Conservation (phyloP, 2,113 vertebrate species). For the Brienomyrus longianalis region DNA sequence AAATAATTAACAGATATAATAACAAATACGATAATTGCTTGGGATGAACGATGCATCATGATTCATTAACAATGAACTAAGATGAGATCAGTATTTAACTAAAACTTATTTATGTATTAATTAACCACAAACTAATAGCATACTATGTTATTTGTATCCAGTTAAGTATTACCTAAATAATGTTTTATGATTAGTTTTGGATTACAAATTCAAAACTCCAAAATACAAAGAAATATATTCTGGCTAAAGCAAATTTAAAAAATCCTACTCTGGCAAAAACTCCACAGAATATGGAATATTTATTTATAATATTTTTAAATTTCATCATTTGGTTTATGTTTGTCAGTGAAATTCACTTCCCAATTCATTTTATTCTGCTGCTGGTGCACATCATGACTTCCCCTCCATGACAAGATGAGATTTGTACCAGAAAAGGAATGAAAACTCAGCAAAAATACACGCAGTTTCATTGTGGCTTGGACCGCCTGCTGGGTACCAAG, state of each 20-base stretch:
- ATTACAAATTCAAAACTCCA: background rate
- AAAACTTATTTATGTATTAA: background rate
- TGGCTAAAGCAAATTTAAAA: background rate
- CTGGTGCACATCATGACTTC: background rate
- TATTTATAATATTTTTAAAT: background rate
- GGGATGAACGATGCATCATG: background rate
- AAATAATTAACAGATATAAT: background rate
- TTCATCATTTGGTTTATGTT: background rate
- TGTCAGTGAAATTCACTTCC: background rate
- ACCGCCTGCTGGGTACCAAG: background rate
- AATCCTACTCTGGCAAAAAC: background rate
- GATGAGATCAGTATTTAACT: background rate
- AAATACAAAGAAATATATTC: background rate
- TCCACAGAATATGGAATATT: no score
- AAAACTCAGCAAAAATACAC: background rate
- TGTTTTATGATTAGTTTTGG: background rate
- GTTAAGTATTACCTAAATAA: background rate
- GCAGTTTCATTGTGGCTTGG: background rate
- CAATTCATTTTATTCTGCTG: background rate
- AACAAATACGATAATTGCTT: background rate
- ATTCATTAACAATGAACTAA: background rate
- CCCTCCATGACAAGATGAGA: background rate
- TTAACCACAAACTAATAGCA: background rate
- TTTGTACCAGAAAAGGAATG: background rate
- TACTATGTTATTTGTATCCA: background rate